A percentile compares a stretch with the other conserved stretches of the same genome.
These are phyloP conservation scores for Nephrocerus scutellatus DNA, from an alignment of 2,888 invertebrate species.

Conservation along the genomic window DNA sequence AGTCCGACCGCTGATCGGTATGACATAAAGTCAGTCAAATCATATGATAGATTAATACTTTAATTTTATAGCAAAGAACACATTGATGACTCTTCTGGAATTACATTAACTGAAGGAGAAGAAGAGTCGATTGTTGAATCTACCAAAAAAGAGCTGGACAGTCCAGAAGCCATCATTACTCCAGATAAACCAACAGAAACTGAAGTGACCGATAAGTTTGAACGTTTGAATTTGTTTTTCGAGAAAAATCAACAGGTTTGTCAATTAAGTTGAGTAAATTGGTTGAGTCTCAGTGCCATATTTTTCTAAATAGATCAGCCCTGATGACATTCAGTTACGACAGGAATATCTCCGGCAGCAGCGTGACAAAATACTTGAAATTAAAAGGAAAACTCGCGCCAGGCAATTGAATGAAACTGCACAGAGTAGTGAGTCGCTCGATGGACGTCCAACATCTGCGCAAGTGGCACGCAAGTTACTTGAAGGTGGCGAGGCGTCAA, in stretches of 20 bases:
- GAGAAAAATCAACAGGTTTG: slow-evolving; percentile 34
- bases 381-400: slow-evolving; percentile 83
- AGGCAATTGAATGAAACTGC: slow-evolving; percentile 61
- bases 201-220: slow-evolving; percentile 36
- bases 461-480: slow-evolving; percentile 64
- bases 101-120: too few relatives aligned
- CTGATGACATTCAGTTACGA: slow-evolving; percentile 64
- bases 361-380: slow-evolving; percentile 79
- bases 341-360: slow-evolving; percentile 83
- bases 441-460: slow-evolving; percentile 64
- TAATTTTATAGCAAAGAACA: too few relatives aligned
- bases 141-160: slow-evolving; percentile 35
- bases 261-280: too few relatives aligned
- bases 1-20: slow-evolving; percentile 21
- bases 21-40: too few relatives aligned
- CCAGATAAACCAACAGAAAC: slow-evolving; percentile 32
- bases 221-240: slow-evolving; percentile 46
- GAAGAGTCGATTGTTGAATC: slow-evolving; percentile 39
- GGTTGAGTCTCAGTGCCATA: too few relatives aligned
- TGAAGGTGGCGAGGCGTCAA: slow-evolving; percentile 46
- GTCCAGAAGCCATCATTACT: slow-evolving; percentile 36
- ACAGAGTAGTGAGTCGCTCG: slow-evolving; percentile 25
- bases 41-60: too few relatives aligned
- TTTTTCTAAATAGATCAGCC: too few relatives aligned
- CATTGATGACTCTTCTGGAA: too few relatives aligned